These are phyloP conservation scores for Penaeus japonicus DNA, from an alignment of 1,140 invertebrate genomes.

Conservation along the genomic window DNA sequence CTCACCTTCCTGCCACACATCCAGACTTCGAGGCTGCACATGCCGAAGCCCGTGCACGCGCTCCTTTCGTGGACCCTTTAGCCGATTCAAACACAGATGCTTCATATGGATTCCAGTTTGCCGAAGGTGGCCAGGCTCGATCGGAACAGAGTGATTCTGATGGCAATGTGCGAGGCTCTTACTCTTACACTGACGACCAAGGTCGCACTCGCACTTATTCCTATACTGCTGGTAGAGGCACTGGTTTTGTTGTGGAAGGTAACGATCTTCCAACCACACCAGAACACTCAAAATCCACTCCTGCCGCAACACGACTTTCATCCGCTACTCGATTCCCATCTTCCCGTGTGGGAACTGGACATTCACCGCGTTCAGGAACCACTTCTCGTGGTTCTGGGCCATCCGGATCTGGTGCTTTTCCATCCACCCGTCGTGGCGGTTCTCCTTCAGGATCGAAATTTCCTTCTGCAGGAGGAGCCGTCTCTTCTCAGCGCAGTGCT, in stretches of 20 bases:
- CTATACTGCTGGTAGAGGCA: constrained; percentile 47
- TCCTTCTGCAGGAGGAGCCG: not conserved
- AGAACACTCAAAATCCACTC: not conserved
- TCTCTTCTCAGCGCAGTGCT: not conserved
- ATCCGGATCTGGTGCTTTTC: no score
- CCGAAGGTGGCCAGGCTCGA: constrained; percentile 56
- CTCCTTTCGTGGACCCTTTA: constrained; percentile 44
- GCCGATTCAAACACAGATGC: constrained; percentile 47
- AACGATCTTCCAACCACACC: constrained; percentile 46
- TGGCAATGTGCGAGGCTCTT: constrained; percentile 61
- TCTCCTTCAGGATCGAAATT: not conserved
- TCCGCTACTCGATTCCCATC: no score
- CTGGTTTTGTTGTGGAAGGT: constrained; percentile 49
- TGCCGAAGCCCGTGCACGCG: constrained; percentile 17
- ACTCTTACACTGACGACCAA: constrained; percentile 61
- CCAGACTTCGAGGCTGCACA: constrained; percentile 28
- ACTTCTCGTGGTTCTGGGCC: no score
- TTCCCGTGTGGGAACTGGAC: no score
- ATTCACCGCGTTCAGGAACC: no score
- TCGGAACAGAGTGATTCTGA: constrained; percentile 58
- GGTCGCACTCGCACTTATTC: constrained; percentile 38
- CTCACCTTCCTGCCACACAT: constrained; percentile 31
- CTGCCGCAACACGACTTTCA: not conserved
- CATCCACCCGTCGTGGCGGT: not conserved
- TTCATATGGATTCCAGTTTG: constrained; percentile 60